Evolutionary conservation across 2,113 vertebrate genomes (phyloP).

Genomic region (Cisticola juncidis): DNA sequence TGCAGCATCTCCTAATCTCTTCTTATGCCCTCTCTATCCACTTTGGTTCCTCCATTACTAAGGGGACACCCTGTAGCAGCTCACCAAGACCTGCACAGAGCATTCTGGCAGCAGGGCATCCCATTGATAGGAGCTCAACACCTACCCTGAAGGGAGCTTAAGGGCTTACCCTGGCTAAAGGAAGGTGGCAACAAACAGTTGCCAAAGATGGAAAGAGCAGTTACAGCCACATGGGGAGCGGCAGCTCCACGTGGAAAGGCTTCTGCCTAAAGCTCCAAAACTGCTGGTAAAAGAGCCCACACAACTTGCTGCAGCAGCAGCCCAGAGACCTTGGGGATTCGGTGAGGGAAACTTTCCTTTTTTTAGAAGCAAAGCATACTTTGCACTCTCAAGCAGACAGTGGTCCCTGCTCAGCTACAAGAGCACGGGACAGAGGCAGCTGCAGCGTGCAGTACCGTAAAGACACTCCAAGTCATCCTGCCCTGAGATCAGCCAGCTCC

Average conservation of each 20-base stretch:
- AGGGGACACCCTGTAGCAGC: background rate
- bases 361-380: slow-evolving; percentile 56
- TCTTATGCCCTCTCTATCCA: background rate
- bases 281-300: background rate
- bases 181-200: background rate
- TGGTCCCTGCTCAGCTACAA: slow-evolving; percentile 67
- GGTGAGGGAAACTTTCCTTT: background rate
- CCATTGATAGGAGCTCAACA: background rate
- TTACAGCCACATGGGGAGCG: background rate
- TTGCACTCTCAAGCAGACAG: slow-evolving; percentile 64
- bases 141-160: background rate
- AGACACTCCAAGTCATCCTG: slow-evolving; percentile 94
- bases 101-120: background rate
- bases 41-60: background rate
- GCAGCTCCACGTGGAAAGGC: background rate
- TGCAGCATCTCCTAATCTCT: background rate
- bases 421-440: slow-evolving; percentile 67
- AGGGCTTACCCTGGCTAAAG: background rate
- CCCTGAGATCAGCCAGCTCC: slow-evolving; percentile 98
- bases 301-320: slow-evolving; percentile 11
- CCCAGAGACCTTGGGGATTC: background rate
- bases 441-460: slow-evolving; percentile 86
- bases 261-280: background rate
- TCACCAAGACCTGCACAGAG: background rate
- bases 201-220: background rate